Conservation (phyloP, 1,140 invertebrate species). For the Medauroidea extradentata region DNA sequence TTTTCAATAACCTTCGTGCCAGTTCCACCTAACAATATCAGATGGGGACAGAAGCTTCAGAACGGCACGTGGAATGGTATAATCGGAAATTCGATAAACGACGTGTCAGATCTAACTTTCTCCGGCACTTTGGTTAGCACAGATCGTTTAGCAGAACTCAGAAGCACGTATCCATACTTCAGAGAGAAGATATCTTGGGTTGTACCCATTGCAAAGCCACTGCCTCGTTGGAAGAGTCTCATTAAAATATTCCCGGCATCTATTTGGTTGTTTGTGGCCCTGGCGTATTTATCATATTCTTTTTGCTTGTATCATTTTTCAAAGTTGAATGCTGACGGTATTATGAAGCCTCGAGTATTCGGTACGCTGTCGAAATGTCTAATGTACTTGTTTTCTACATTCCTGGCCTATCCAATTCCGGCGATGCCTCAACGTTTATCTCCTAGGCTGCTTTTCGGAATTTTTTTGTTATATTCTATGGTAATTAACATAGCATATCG, state of each 20-base stretch:
- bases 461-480: neutral
- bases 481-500: neutral
- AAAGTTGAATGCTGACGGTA: too few species aligned
- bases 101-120: neutral
- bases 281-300: neutral
- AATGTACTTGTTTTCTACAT: neutral
- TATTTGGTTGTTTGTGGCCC: neutral
- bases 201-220: neutral
- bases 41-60: neutral
- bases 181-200: neutral
- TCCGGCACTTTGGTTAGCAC: neutral
- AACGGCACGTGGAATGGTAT: conserved; percentile 3
- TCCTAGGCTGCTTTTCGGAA: neutral
- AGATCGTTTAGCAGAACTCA: neutral
- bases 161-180: neutral
- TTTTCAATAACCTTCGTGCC: too few species aligned
- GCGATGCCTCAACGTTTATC: neutral
- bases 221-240: neutral
- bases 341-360: neutral
- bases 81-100: neutral
- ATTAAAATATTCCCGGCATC: neutral
- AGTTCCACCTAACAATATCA: too few species aligned
- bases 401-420: neutral
- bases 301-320: neutral
- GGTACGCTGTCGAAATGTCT: neutral